phyloP scores from a whole-genome alignment of 2,797 vertebrate genomes.

The Brachyalestes nurse region DNA sequence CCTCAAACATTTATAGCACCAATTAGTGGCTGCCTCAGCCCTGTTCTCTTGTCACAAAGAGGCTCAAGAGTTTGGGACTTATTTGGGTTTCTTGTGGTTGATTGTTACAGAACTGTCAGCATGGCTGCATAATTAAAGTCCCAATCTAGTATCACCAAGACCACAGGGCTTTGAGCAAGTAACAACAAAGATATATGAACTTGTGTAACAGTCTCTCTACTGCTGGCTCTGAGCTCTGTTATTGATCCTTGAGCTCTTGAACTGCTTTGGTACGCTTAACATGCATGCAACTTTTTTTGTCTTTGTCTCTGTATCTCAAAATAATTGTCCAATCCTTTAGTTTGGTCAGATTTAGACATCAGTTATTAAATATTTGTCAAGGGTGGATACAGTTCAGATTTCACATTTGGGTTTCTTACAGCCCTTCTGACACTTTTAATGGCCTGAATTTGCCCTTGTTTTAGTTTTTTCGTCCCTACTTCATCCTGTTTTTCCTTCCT shows the following conservation, averaged over 20 bases:
- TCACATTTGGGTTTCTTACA: neutral
- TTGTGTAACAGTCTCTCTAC: neutral
- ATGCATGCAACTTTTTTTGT: neutral
- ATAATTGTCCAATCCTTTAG: neutral
- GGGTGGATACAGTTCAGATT: neutral
- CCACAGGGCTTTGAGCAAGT: neutral
- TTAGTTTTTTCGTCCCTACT: neutral
- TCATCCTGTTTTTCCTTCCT: neutral
- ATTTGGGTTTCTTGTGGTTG: neutral
- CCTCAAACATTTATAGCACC: neutral
- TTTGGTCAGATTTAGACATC: neutral
- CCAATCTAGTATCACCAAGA: neutral
- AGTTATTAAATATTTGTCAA: neutral
- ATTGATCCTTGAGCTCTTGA: neutral
- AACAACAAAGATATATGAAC: neutral
- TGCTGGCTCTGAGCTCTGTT: neutral
- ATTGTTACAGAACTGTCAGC: neutral
- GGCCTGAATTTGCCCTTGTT: neutral
- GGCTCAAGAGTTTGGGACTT: neutral
- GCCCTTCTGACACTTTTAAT: neutral
- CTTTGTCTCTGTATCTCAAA: neutral
- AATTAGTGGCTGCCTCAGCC: neutral
- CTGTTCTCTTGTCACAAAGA: neutral
- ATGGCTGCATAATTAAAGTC: neutral
- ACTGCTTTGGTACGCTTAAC: neutral